A percentile compares a stretch with the other conserved stretches of the same genome.
Evolutionary conservation across 2,888 invertebrate genomes (phyloP).

Genomic region (Xiphydria camelus): DNA sequence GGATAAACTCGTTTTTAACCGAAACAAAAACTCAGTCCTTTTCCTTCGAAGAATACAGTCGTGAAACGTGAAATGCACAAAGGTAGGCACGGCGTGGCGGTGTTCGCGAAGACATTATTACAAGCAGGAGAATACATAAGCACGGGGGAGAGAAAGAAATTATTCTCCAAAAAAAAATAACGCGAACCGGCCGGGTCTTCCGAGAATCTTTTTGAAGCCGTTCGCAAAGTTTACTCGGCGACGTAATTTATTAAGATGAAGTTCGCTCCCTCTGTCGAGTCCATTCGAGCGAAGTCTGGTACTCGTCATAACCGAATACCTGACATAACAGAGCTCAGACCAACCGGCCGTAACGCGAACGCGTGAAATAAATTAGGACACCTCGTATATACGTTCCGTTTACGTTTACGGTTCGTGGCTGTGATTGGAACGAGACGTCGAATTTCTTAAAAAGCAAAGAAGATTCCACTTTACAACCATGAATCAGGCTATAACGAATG

Average conservation of each 20-base stretch:
- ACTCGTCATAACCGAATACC: conserved; percentile 44
- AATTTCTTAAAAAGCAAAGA: no score
- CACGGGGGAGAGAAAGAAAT: conserved; percentile 40
- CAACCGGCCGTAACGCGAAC: conserved; percentile 9
- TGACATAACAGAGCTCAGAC: conserved; percentile 26
- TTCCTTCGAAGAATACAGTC: no score
- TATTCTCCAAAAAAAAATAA: conserved; percentile 45
- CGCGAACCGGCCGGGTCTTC: conserved; percentile 38
- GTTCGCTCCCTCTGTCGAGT: conserved; percentile 15
- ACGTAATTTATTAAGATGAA: conserved; percentile 53
- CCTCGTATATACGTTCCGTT: neutral
- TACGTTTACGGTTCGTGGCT: no score
- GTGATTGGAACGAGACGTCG: no score
- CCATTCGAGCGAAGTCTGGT: conserved; percentile 39
- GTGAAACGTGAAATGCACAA: no score
- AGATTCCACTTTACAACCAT: no score
- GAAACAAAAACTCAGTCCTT: no score
- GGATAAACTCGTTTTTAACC: no score
- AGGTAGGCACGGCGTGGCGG: no score
- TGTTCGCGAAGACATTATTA: no score
- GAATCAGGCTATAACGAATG: no score
- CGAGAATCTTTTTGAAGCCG: conserved; percentile 51
- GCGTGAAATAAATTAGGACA: neutral
- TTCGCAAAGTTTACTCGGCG: conserved; percentile 41
- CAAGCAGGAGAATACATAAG: no score